phyloP scores from a whole-genome alignment of 92 coral and sea anemone genomes.

The Bergia sp. region DNA sequence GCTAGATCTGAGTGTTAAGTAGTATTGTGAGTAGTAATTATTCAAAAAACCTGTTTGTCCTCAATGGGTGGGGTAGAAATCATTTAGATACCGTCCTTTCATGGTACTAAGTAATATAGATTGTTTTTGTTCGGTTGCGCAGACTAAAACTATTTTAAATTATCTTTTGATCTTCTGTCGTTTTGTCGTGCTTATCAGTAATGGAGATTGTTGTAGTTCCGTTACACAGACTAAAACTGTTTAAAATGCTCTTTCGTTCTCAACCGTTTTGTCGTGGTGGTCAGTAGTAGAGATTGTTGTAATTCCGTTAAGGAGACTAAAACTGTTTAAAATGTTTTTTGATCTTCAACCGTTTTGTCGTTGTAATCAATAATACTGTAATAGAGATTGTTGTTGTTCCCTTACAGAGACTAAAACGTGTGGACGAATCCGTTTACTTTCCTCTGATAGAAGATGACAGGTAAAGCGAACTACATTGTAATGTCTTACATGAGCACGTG shows the following conservation, averaged over 20 bases:
- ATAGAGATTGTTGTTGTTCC: neutral
- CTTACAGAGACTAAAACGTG: conserved; percentile 77
- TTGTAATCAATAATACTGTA: neutral
- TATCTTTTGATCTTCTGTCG: no score
- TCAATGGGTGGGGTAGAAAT: neutral
- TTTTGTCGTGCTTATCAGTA: no score
- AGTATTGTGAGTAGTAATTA: neutral
- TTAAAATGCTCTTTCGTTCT: no score
- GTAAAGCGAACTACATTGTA: conserved; percentile 50
- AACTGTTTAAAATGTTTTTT: no score
- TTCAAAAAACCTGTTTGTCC: neutral
- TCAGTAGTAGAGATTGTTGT: no score
- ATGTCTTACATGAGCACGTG: no score
- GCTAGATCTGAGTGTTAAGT: no score
- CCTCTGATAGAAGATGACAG: conserved; percentile 92
- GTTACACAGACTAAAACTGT: no score
- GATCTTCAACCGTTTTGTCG: neutral
- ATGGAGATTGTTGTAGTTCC: no score
- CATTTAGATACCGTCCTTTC: neutral
- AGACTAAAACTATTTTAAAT: conserved; percentile 49
- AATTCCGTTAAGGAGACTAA: no score
- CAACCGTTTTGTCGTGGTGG: no score
- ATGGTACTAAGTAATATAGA: neutral
- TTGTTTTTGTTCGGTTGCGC: conserved; percentile 48
- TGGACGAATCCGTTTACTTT: conserved; percentile 83